Evolutionary conservation across 1,140 invertebrate genomes (phyloP), one percentile per base, ranked within the genome.

Genomic region (Phenacoccus solenopsis): DNA sequence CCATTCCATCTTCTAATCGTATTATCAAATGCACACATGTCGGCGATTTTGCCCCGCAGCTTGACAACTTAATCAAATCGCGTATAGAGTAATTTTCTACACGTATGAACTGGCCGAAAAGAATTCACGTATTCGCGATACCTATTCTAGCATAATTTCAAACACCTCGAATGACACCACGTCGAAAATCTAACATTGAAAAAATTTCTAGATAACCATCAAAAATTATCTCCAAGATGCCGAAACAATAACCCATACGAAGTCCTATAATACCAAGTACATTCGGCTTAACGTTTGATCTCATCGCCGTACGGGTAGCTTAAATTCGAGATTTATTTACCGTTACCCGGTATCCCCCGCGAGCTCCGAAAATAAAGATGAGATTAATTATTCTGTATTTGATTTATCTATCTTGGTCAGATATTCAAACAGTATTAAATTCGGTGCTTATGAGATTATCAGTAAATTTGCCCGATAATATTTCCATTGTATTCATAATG

Each of bases 271-370:
- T n/a, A n/a, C n/a, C n/a, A n/a, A n/a, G n/a, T n/a, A n/a, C n/a
- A n/a, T n/a, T n/a, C n/a, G n/a, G n/a, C n/a, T n/a, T n/a, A n/a
- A n/a, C n/a, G n/a, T n/a, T n/a, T n/a, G n/a, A n/a, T n/a, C n/a
- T n/a, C n/a, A n/a, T n/a, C n/a, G n/a, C 38, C 16, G 20, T n/a
- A 49, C 38, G 4, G 20, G 38, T 49, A 49, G 3, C 38, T 49
- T 49, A 49, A 49, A 49, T 49, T 49, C 38, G 38, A 49, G 38
- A 49, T 49, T 49, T 49, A 49, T 49, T 49, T 49, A 49, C 38
- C 38, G 38, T 49, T 49, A 49, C 30, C 30, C 30, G 13, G 38
- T n/a, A 49, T 49, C 20, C 38, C 38, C 38, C 38, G n/a, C n/a
- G 38, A 49, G 38, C 12, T 16, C 20, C 38, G 20, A 49, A 49